Percentiles rank a stretch among this genome's conserved stretches.
phyloP scores from a whole-genome alignment of 2,797 vertebrate species.

The Remorina albescens region DNA sequence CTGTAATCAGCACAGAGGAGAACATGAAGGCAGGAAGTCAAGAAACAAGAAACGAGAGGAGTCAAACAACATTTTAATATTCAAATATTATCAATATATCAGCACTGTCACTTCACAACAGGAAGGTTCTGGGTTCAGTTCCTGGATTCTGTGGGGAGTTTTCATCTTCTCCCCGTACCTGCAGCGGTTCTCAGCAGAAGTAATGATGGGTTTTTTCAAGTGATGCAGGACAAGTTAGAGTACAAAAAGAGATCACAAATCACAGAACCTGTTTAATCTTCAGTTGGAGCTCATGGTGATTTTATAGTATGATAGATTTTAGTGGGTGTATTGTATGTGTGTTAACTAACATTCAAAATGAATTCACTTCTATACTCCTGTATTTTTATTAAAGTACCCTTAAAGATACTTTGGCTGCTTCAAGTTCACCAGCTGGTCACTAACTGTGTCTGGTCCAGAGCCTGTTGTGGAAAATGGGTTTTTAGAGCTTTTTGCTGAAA shows the following conservation, averaged over 20 bases:
- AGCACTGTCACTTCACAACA: no score
- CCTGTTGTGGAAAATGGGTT: not conserved
- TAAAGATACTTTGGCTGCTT: not conserved
- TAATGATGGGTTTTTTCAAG: constrained; percentile 14
- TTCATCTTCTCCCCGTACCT: no score
- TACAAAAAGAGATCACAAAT: constrained; percentile 11
- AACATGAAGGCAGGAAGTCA: no score
- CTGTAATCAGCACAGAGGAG: no score
- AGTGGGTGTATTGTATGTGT: not conserved
- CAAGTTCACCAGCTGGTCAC: not conserved
- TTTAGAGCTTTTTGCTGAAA: not conserved
- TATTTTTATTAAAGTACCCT: not conserved
- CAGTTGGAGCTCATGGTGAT: not conserved
- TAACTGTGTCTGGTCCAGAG: not conserved
- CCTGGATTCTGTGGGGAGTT: no score
- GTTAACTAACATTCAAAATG: not conserved
- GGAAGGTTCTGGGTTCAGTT: no score
- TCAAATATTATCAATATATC: not conserved
- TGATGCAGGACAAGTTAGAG: constrained; percentile 2
- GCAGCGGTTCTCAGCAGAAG: constrained; percentile 20
- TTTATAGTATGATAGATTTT: no score
- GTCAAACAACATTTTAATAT: not conserved
- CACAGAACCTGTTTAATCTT: not conserved
- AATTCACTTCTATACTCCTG: not conserved
- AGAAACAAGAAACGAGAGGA: no score